These are phyloP conservation scores for Equus quagga DNA, from an alignment of 2,113 vertebrate genomes.

Conservation along the genomic window DNA sequence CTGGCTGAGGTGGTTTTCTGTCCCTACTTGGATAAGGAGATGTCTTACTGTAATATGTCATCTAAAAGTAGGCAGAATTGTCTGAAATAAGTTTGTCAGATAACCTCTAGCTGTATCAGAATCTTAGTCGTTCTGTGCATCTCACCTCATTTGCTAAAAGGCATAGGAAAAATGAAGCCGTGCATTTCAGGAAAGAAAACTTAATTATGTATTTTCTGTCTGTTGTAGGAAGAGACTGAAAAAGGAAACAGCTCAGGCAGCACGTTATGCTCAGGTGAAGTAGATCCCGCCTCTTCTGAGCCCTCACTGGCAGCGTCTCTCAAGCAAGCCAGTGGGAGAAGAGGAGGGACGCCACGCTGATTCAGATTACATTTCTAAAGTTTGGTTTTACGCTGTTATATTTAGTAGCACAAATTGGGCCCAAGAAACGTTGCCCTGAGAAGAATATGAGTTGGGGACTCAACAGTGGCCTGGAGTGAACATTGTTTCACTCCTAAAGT, in stretches of 20 bases:
- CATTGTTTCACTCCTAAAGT: not conserved
- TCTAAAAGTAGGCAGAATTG: not conserved
- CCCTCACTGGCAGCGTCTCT: not conserved
- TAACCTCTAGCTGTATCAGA: not conserved
- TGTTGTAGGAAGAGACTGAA: accelerated
- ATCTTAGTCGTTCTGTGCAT: not conserved
- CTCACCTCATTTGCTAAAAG: not conserved
- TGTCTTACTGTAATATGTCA: not conserved
- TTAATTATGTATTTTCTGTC: not conserved
- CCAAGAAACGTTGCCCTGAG: not conserved
- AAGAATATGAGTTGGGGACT: not conserved
- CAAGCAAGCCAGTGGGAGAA: not conserved
- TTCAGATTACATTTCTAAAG: not conserved
- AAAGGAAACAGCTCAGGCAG: not conserved
- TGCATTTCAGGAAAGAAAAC: not conserved
- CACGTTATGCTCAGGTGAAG: not conserved
- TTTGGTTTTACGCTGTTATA: not conserved
- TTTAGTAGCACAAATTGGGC: not conserved
- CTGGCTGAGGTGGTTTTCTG: not conserved
- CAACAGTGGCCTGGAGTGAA: not conserved
- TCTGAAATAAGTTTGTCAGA: not conserved
- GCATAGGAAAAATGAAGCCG: not conserved
- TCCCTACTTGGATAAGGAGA: not conserved
- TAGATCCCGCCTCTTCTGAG: too few relatives aligned
- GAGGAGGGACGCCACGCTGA: not conserved